Base-by-base conservation (phyloP, 2,888 invertebrate genomes). In the Conomelus anceps region DNA sequence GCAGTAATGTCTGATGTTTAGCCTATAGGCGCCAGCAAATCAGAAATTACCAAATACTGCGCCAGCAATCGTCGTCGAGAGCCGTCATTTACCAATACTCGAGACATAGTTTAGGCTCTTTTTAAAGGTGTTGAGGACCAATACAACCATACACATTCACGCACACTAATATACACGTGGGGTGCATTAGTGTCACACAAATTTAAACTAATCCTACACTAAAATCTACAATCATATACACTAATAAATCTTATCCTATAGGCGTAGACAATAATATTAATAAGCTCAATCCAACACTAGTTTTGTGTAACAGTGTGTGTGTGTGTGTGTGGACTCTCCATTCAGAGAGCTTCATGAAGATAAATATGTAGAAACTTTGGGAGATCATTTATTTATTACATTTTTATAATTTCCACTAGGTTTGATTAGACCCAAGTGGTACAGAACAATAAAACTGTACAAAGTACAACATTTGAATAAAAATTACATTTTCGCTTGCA, bases 1-100 rank as follows among this genome's bases (percentile, higher is more conserved):
- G 86, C 24, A 86, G 86, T 20, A 86, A 86, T 26, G 86, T 86
- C 29, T 86, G 86, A 86, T 86, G 29, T 86, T 86, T 86, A 23
- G 22, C 29, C 22, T 26, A 26, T 13, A 11, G 13, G 11, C 26
- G 86, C 24, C 86, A 24, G 90, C 87, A 88, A 88, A 84, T 23
- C 88, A 87, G 89, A 91, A 29, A 89, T 91, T 23, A 90, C 90
- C 11, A 88, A 89, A 23, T 84, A 89, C n/a, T 93, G 93, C 92
- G 97, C 96, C 95, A 98, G n/a, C 20, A 63, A n/a, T 63, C 63
- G n/a, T n/a, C 63, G 20, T 20, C 63, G 3, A 63, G 63, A n/a
- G 63, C 63, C n/a, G n/a, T 63, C 63, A 63, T 63, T n/a, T 63
- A 63, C 63, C 63, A 63, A 7, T 63, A 63, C 63, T 63, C 63